These are phyloP conservation scores for Tetragonisca angustula DNA, from an alignment of 2,888 invertebrate genomes.

Conservation along the genomic window DNA sequence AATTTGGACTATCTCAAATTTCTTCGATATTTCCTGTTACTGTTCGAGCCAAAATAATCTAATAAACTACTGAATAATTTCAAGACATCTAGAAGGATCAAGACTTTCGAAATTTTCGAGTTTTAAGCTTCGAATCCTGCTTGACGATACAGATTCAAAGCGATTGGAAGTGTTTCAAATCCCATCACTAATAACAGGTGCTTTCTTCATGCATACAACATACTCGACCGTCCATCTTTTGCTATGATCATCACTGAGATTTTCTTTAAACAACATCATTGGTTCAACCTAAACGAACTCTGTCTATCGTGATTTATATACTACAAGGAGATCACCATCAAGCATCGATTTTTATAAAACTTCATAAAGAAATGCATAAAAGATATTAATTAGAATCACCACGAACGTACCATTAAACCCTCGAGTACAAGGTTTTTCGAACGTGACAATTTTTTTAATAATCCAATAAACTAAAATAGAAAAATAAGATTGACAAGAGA, in stretches of 20 bases:
- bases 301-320: background rate
- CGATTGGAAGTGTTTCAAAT: no score
- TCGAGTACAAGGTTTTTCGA: background rate
- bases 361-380: background rate
- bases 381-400: background rate
- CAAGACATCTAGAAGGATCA: no score
- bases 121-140: no score
- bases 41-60: no score
- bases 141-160: no score
- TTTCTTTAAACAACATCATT: background rate
- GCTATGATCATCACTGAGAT: background rate
- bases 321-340: background rate
- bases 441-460: background rate
- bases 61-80: no score
- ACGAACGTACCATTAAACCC: background rate
- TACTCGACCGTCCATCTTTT: constrained; percentile 38
- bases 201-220: constrained; percentile 12
- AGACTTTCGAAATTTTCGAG: no score
- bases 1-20: no score
- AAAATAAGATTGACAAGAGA: background rate
- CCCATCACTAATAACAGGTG: background rate
- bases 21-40: no score
- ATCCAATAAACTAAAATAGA: background rate
- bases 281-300: background rate
- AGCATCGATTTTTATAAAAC: background rate